Conservation (phyloP, 2,113 vertebrate species). For the Aegithalos caudatus region DNA sequence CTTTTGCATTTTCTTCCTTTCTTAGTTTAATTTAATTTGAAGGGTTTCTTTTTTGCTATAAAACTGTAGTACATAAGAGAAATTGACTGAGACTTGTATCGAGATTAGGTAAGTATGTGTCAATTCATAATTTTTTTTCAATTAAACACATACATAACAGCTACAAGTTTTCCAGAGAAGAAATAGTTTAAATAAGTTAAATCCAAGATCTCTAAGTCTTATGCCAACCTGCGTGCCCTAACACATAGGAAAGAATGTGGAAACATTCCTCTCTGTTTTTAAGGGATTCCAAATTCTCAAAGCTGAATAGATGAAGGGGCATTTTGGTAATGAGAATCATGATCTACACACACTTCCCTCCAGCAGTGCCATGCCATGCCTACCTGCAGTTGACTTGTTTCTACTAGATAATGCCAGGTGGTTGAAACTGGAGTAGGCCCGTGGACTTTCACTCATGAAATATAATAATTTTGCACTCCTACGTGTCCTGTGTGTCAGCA, state of each 20-base stretch:
- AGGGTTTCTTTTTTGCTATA: not conserved
- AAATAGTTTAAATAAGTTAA: not conserved
- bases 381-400: not conserved
- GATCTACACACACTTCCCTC: not conserved
- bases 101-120: not conserved
- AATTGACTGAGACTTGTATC: not conserved
- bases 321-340: not conserved
- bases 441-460: not conserved
- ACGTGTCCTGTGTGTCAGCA: not conserved
- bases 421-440: not conserved
- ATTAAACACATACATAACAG: not conserved
- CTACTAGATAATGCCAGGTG: not conserved
- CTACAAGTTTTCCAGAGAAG: not conserved
- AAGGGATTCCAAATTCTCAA: not conserved
- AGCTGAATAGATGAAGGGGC: not conserved
- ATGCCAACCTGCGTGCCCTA: not conserved
- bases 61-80: not conserved
- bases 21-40: not conserved
- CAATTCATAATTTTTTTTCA: accelerated
- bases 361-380: not conserved
- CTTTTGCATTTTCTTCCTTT: not conserved
- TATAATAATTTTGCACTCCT: not conserved
- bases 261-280: not conserved
- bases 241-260: not conserved
- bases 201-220: not conserved